Evolutionary conservation across 2,113 vertebrate genomes (phyloP).

Genomic region (Clarias magur): DNA sequence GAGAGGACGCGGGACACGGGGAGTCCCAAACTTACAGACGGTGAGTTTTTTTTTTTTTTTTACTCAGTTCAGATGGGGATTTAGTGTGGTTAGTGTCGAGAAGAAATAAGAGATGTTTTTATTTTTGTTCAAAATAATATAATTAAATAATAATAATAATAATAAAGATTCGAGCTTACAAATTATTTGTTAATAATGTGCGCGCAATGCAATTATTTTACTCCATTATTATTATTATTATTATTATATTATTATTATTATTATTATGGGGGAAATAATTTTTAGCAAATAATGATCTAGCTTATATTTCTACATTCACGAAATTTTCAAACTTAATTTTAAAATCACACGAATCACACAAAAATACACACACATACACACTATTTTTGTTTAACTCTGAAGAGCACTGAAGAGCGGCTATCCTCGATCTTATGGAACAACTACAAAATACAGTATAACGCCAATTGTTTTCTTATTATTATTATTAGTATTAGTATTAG

Average conservation of each 20-base stretch:
- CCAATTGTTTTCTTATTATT: too few relatives aligned
- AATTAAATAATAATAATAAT: neutral
- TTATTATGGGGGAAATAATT: neutral
- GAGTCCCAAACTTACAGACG: constrained; percentile 92
- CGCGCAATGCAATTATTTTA: too few relatives aligned
- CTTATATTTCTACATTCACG: neutral
- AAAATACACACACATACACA: neutral
- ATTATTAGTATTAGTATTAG: too few relatives aligned
- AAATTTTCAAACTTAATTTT: neutral
- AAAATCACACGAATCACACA: neutral
- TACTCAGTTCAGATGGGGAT: too few relatives aligned
- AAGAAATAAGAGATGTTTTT: neutral
- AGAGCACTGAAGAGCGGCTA: too few relatives aligned
- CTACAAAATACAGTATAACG: neutral
- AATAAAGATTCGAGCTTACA: neutral
- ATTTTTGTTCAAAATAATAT: neutral
- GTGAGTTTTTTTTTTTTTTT: constrained; percentile 60
- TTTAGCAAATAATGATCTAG: neutral
- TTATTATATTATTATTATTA: neutral
- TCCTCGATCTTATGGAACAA: neutral
- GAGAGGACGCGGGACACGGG: constrained; percentile 84
- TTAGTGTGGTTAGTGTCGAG: neutral
- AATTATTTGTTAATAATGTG: neutral
- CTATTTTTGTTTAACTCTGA: neutral
- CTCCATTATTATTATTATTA: neutral